These are phyloP conservation scores for Callorhinus ursinus DNA, from an alignment of 2,113 vertebrate genomes.

Conservation along the genomic window DNA sequence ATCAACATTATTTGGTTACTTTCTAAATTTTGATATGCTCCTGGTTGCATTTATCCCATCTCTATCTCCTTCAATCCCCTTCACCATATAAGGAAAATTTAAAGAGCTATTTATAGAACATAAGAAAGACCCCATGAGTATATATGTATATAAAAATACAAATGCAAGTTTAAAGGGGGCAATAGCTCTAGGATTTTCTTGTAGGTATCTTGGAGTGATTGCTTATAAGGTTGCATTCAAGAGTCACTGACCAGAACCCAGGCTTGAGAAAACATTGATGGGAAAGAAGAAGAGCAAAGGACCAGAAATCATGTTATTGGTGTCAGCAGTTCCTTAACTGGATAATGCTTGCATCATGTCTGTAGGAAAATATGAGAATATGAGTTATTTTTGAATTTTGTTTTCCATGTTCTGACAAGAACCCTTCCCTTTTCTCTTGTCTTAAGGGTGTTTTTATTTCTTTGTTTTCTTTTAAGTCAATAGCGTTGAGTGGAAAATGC, in stretches of 20 bases:
- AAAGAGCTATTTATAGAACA: not conserved
- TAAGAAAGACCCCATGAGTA: not conserved
- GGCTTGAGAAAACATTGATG: constrained; percentile 16
- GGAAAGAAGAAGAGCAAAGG: not conserved
- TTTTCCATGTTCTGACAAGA: constrained; percentile 47
- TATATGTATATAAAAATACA: not conserved
- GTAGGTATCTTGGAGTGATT: not conserved
- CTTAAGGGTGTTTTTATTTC: not conserved
- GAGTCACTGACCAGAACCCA: constrained; percentile 4
- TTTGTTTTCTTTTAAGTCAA: not conserved
- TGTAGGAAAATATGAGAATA: constrained; percentile 1
- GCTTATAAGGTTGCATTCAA: not conserved
- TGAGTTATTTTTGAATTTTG: constrained; percentile 50
- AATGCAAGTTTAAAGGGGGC: not conserved
- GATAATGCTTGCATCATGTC: constrained; percentile 19
- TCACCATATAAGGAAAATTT: not conserved
- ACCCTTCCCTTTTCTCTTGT: constrained; percentile 54
- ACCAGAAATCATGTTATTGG: not conserved
- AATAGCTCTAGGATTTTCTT: not conserved
- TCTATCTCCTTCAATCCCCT: not conserved
- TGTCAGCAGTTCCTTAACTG: constrained; percentile 41
- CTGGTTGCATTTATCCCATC: not conserved
- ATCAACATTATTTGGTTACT: not conserved
- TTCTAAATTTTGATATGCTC: not conserved
- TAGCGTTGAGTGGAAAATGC: constrained; percentile 54